phyloP scores from a whole-genome alignment of 2,113 vertebrate species.

The Gobio gobio region DNA sequence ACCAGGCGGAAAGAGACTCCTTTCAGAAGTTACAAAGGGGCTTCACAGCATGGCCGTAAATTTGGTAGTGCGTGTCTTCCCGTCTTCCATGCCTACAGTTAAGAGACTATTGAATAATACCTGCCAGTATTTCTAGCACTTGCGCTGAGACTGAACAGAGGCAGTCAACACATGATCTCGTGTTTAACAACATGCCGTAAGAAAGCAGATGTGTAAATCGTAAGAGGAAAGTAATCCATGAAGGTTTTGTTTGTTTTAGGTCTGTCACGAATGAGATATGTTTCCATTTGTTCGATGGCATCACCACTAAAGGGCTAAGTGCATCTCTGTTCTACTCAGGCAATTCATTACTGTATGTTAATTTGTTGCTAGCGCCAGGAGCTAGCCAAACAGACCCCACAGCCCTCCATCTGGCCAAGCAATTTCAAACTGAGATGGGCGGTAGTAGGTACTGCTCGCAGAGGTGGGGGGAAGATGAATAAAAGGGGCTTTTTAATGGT shows the following conservation, averaged over 20 bases:
- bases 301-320: slow-evolving; percentile 51
- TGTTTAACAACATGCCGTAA: background rate
- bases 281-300: slow-evolving; percentile 41
- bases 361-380: slow-evolving; percentile 59
- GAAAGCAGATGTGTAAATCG: slow-evolving; percentile 17
- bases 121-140: slow-evolving; percentile 1
- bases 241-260: background rate
- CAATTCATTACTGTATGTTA: slow-evolving; percentile 64
- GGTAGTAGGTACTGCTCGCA: slow-evolving; percentile 24
- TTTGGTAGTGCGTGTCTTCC: background rate
- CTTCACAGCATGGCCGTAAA: background rate
- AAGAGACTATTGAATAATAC: background rate
- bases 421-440: slow-evolving; percentile 56
- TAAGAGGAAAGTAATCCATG: background rate
- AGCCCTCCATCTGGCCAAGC: slow-evolving; percentile 59
- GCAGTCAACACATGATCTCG: background rate
- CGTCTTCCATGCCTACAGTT: background rate
- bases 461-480: slow-evolving; percentile 50
- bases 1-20: background rate
- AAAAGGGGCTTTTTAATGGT: slow-evolving; percentile 60
- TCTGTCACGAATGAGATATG: slow-evolving; percentile 30
- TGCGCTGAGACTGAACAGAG: background rate
- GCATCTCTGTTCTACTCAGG: slow-evolving; percentile 50
- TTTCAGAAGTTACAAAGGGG: slow-evolving; percentile 11
- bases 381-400: slow-evolving; percentile 57